These are phyloP conservation scores for human DNA, from an alignment of 2,113 vertebrate genomes.

Conservation along the genomic window GRCh38 chr14:38431501-38432000, in stretches of 20 bases:
- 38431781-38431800: not conserved
- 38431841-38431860: not conserved
- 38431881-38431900: not conserved
- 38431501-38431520: not conserved
- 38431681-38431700: not conserved
- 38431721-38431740: not conserved
- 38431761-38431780: not conserved
- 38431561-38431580: not conserved
- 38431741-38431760: not conserved
- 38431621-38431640: not conserved
- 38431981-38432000: not conserved
- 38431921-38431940: not conserved
- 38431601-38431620: not conserved
- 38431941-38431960: not conserved
- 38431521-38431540: not conserved
- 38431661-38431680: not conserved
- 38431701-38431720: not conserved
- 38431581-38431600: not conserved
- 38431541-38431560: not conserved
- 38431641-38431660: not conserved
- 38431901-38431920: not conserved
- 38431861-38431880: not conserved
- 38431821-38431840: not conserved
- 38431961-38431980: not conserved
- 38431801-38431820: not conserved